phyloP scores from a whole-genome alignment of 1,140 invertebrate genomes.

The Stegodyphus mimosarum region DNA sequence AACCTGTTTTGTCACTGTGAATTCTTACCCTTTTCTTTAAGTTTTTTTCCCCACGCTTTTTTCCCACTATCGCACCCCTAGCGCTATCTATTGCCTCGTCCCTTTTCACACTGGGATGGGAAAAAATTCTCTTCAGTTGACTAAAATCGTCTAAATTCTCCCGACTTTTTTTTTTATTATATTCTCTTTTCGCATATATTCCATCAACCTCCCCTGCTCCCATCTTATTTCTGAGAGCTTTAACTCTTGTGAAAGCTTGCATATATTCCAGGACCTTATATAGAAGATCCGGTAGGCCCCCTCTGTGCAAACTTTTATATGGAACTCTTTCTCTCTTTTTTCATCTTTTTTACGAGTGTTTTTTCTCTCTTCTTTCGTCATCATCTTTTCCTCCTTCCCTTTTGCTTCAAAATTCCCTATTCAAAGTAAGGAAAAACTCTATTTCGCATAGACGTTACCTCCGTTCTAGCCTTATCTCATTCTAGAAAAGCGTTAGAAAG shows the following conservation, averaged over 20 bases:
- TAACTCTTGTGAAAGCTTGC: constrained; percentile 55
- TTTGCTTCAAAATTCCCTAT: constrained; percentile 54
- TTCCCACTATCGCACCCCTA: background rate
- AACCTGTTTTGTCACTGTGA: constrained; percentile 25
- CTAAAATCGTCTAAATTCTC: constrained; percentile 54
- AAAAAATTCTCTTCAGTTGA: constrained; percentile 43
- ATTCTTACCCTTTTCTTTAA: background rate
- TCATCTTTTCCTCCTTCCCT: constrained; percentile 28
- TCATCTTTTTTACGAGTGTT: constrained; percentile 10
- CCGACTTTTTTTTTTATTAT: constrained; percentile 22
- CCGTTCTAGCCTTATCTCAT: constrained; percentile 35
- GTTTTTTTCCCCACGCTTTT: background rate
- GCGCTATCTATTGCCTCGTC: constrained; percentile 8
- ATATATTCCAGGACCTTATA: constrained; percentile 40
- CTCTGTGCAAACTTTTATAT: constrained; percentile 55
- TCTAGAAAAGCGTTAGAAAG: constrained; percentile 18
- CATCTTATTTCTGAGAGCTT: constrained; percentile 57
- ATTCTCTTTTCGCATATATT: constrained; percentile 37
- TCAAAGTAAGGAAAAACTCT: constrained; percentile 57
- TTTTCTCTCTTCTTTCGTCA: constrained; percentile 26
- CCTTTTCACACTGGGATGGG: background rate
- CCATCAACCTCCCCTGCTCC: constrained; percentile 20
- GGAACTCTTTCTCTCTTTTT: constrained; percentile 4
- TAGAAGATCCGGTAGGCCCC: constrained; percentile 30
- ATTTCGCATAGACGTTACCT: constrained; percentile 41